Conservation (phyloP, 1,140 invertebrate genomes). For the Orius insidiosus region DNA sequence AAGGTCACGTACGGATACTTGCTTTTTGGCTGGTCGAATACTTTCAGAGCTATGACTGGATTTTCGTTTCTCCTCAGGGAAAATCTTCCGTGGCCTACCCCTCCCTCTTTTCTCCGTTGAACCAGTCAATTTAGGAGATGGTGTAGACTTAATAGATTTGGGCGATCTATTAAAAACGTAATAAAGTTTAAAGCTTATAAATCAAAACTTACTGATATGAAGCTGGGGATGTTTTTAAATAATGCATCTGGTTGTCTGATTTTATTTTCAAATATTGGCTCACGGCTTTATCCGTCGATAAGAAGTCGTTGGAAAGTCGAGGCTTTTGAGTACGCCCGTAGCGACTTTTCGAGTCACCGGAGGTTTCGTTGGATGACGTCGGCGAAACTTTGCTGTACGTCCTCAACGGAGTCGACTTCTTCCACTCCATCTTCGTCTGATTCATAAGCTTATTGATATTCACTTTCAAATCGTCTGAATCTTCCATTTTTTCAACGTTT, state of each 20-base stretch:
- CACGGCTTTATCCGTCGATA: conserved; percentile 21
- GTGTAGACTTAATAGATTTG: too few species aligned
- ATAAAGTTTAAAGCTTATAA: too few species aligned
- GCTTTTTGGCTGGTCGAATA: too few species aligned
- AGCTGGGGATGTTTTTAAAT: conserved; percentile 6
- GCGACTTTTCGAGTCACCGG: conserved; percentile 17
- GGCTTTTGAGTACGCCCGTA: conserved; percentile 22
- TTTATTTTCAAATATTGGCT: conserved; percentile 16
- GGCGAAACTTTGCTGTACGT: conserved; percentile 14
- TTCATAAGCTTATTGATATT: too few species aligned
- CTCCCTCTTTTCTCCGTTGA: background rate
- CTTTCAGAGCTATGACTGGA: background rate
- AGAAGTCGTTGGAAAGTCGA: conserved; percentile 20
- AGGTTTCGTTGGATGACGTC: background rate
- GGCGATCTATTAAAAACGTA: too few species aligned
- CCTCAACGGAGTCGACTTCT: conserved; percentile 12
- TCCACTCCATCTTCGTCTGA: conserved; percentile 2
- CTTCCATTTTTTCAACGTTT: too few species aligned
- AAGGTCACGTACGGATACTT: background rate
- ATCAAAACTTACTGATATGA: background rate
- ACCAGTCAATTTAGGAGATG: background rate
- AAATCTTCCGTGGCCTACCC: background rate
- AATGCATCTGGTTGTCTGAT: conserved; percentile 14
- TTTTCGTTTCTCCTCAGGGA: background rate
- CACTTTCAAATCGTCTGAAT: too few species aligned